A percentile compares a stretch with the other conserved stretches of the same genome.
Evolutionary conservation across 1,140 invertebrate species (phyloP).

Genomic region (Hyphantria cunea): DNA sequence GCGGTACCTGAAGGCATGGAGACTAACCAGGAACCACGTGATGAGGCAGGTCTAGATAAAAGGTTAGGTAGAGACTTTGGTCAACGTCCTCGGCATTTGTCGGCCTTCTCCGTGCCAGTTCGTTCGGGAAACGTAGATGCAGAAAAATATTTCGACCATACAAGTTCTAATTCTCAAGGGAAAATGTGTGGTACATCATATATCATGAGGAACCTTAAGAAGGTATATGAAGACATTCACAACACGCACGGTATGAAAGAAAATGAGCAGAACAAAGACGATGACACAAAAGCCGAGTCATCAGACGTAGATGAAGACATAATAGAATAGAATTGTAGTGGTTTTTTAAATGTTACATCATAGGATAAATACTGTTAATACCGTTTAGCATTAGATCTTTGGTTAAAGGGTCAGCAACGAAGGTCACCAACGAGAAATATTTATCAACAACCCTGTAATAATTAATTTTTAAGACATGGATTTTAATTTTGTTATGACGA

Average conservation of each 20-base stretch:
- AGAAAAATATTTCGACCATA: constrained; percentile 59
- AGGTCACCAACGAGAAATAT: too few species aligned
- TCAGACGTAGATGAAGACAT: constrained; percentile 73
- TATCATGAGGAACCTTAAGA: constrained; percentile 74
- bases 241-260: constrained; percentile 44
- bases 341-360: background rate
- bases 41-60: constrained; percentile 62
- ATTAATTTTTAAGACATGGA: too few species aligned
- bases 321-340: constrained; percentile 42
- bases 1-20: constrained; percentile 71
- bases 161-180: constrained; percentile 40
- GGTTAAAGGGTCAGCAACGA: too few species aligned
- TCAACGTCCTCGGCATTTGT: constrained; percentile 82
- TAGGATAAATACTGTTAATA: background rate
- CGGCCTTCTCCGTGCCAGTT: constrained; percentile 85
- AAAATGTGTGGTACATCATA: constrained; percentile 65
- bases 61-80: constrained; percentile 64
- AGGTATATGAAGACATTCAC: constrained; percentile 64
- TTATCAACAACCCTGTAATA: too few species aligned
- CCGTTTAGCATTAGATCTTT: too few species aligned
- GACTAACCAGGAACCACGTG: constrained; percentile 51
- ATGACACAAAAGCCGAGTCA: constrained; percentile 66
- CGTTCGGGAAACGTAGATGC: constrained; percentile 42
- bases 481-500: too few species aligned
- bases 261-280: constrained; percentile 48